Conservation (phyloP, 2,888 invertebrate genomes). For the Euspilapteryx auroguttella region DNA sequence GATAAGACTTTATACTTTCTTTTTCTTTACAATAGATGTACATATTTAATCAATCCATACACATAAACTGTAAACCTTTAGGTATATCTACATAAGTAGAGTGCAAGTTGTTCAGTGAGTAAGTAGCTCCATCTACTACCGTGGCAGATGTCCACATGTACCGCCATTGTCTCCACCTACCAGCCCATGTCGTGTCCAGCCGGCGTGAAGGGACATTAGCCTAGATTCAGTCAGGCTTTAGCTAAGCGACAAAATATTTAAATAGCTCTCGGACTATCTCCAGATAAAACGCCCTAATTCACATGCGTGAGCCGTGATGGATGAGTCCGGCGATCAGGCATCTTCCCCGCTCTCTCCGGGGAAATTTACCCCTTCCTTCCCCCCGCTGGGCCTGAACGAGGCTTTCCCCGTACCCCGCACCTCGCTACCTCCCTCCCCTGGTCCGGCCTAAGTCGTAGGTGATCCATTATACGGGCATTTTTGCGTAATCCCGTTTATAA, state of each 20-base stretch:
- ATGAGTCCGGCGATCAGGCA: slow-evolving; percentile 58
- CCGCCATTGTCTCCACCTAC: no score
- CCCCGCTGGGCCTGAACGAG: slow-evolving; percentile 9
- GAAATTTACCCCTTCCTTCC: slow-evolving; percentile 46
- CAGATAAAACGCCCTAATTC: slow-evolving; percentile 59
- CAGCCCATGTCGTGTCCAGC: no score
- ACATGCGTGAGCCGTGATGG: slow-evolving; percentile 61
- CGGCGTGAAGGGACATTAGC: no score
- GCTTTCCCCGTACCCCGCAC: slow-evolving; percentile 13
- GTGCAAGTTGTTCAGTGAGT: no score
- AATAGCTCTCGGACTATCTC: slow-evolving; percentile 51
- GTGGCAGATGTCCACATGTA: no score
- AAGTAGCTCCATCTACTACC: no score
- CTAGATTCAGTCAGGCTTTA: no score
- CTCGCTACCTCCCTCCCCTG: background rate
- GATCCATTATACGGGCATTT: slow-evolving; percentile 59
- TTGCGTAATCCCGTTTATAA: slow-evolving; percentile 62
- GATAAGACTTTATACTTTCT: no score
- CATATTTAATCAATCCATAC: no score
- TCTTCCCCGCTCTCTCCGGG: slow-evolving; percentile 43
- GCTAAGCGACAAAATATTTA: slow-evolving; percentile 56
- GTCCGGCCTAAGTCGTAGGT: slow-evolving; percentile 22
- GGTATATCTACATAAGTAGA: no score
- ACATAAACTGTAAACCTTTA: no score
- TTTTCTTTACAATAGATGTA: no score